Percentiles rank a stretch among this genome's conserved stretches.
These are phyloP conservation scores for Amblyjoppa fuscipennis DNA, from an alignment of 2,888 invertebrate genomes.

Conservation along the genomic window DNA sequence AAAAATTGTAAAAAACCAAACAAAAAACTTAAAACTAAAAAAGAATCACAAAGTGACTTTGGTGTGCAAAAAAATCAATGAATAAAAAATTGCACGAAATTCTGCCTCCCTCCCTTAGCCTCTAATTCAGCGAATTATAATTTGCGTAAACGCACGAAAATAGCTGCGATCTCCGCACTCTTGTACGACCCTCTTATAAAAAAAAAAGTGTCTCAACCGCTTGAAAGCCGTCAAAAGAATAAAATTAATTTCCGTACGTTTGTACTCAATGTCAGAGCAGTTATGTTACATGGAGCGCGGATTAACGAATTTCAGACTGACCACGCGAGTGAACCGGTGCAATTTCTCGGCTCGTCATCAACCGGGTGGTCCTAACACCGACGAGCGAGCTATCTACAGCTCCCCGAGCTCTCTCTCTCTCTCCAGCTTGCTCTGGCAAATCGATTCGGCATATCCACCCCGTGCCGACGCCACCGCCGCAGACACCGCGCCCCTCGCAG, in stretches of 20 bases:
- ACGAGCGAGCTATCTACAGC: conserved; percentile 31
- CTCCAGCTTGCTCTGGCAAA: conserved; percentile 57
- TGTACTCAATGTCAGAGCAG: not conserved
- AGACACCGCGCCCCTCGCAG: conserved; percentile 53
- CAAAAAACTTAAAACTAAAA: too few species aligned
- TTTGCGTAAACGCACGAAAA: too few species aligned
- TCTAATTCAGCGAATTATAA: too few species aligned
- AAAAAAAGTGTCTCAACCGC: not conserved
- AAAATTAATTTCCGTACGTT: not conserved
- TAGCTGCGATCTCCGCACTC: too few species aligned
- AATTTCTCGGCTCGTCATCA: conserved; percentile 39
- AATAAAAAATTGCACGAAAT: too few species aligned
- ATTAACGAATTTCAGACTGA: conserved; percentile 25
- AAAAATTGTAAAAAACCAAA: too few species aligned
- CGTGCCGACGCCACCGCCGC: conserved; percentile 53
- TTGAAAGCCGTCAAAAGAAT: not conserved
- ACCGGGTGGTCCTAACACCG: conserved; percentile 22
- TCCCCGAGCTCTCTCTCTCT: conserved; percentile 36
- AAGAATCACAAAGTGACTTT: too few species aligned
- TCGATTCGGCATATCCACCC: conserved; percentile 64
- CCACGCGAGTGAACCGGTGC: conserved; percentile 11
- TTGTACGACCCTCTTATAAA: not conserved
- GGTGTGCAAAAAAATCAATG: too few species aligned
- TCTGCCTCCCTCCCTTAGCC: too few species aligned
- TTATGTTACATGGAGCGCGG: not conserved